Percentiles rank a stretch among this genome's conserved stretches.
Conservation (phyloP, 2,797 vertebrate genomes). For the Champsocephalus gunnari region DNA sequence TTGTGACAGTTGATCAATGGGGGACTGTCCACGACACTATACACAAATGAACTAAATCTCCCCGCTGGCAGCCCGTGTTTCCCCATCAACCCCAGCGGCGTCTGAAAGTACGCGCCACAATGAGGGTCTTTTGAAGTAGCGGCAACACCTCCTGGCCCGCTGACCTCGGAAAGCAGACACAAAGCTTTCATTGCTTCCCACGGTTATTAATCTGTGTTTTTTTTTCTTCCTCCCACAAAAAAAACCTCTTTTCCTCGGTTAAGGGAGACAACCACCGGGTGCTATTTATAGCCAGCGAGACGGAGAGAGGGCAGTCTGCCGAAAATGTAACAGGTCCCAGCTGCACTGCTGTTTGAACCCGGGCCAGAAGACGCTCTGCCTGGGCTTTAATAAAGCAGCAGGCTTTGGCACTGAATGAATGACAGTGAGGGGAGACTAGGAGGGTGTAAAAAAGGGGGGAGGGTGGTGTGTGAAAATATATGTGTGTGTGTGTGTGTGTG, state of each 20-base stretch:
- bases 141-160: slow-evolving; percentile 79
- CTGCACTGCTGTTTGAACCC: slow-evolving; percentile 97
- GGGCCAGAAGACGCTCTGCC: slow-evolving; percentile 88
- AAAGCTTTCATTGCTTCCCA: slow-evolving; percentile 90
- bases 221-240: slow-evolving; percentile 56
- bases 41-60: background rate
- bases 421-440: slow-evolving; percentile 88
- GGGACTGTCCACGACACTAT: too few relatives aligned
- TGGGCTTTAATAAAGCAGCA: slow-evolving; percentile 96
- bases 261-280: slow-evolving; percentile 90
- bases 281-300: slow-evolving; percentile 96
- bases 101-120: slow-evolving; percentile 62
- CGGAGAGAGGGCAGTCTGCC: slow-evolving; percentile 96
- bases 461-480: slow-evolving; percentile 51
- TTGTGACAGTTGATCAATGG: too few relatives aligned
- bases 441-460: slow-evolving; percentile 47
- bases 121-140: slow-evolving; percentile 71
- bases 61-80: slow-evolving; percentile 33
- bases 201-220: slow-evolving; percentile 88
- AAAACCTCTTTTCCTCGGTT: slow-evolving; percentile 83
- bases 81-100: slow-evolving; percentile 45
- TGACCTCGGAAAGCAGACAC: slow-evolving; percentile 80
- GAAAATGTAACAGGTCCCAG: slow-evolving; percentile 99
- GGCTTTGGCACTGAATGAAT: slow-evolving; percentile 97
- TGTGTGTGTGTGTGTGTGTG: slow-evolving; percentile 20